phyloP scores from a whole-genome alignment of 2,797 vertebrate species.

The Nyctibius grandis region DNA sequence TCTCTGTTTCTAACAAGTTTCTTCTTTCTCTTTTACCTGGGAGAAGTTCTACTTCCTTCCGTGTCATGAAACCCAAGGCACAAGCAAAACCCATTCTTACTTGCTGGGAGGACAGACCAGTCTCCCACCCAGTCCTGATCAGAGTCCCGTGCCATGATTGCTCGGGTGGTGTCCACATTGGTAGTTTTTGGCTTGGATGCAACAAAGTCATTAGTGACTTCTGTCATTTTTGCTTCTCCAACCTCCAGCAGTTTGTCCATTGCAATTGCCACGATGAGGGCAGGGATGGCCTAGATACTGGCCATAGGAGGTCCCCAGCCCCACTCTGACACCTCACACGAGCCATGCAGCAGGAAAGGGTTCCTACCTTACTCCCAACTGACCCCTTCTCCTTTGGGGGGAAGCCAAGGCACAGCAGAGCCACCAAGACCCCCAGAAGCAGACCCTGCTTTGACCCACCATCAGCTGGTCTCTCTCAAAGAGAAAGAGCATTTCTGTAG shows the following conservation, averaged over 20 bases:
- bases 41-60: neutral
- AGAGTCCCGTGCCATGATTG: neutral
- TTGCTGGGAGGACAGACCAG: neutral
- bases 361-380: neutral
- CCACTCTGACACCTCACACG: neutral
- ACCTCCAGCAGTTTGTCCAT: neutral
- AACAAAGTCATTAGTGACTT: neutral
- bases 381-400: neutral
- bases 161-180: fast-evolving
- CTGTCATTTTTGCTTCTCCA: neutral
- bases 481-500: neutral
- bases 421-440: neutral
- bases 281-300: neutral
- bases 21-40: neutral
- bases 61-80: neutral
- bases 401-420: neutral
- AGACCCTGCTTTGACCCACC: neutral
- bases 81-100: neutral
- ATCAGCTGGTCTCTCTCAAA: neutral
- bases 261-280: fast-evolving
- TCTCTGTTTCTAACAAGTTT: neutral
- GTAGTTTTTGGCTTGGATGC: neutral
- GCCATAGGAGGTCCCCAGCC: no score
- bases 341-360: neutral
- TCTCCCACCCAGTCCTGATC: neutral